Evolutionary conservation across 2,113 vertebrate genomes (phyloP), one percentile per base, ranked within the genome.

Genomic region (Harpagus bidentatus): DNA sequence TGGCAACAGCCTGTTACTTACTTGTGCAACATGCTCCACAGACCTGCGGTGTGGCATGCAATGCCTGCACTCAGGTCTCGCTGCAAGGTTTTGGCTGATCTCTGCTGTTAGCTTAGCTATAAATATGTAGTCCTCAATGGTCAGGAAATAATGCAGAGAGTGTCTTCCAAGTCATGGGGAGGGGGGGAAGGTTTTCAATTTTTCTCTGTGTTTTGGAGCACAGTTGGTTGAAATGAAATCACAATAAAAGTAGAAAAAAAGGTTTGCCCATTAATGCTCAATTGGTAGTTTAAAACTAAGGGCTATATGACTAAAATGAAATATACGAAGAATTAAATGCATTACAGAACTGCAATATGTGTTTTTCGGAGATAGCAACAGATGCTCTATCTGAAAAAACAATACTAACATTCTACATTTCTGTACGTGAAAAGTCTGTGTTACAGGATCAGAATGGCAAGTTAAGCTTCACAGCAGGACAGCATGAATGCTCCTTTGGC

Each of bases 41-140:
- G 17, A 26, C 16, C n/a, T 5, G 7, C 13, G 1, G n/a, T 8
- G 25, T 4, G 16, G 23, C 18, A 9, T 1, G 2, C 71, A 20
- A 5, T 10, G 1, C 4, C 26, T 2, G 17, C 22, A 11, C 69
- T 14, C 2, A 1, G 26, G 21, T 20, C 21, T 22, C 31, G 4
- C 26, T 7, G 15, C 15, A 2, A 23, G 31, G 20, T 15, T n/a
- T 29, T 12, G 67, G 38, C 38, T 40, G 11, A 29, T 12, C 48
- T 32, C 53, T 5, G 36, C 79, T 19, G 63, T 43, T 50, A 22
- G 36, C 50, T 43, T 50, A 22, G 36, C 50, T 45, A 12, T 5
- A 8, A 38, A 14, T 11, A 25, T 0, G 13, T 6, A 7, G 38
- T 19, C 34, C 53, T 55, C 38, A 14, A 3, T 0, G 20, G 55